A percentile compares a stretch with the other conserved stretches of the same genome.
phyloP scores from a whole-genome alignment of 2,797 vertebrate species.

The Crax fasciolata region DNA sequence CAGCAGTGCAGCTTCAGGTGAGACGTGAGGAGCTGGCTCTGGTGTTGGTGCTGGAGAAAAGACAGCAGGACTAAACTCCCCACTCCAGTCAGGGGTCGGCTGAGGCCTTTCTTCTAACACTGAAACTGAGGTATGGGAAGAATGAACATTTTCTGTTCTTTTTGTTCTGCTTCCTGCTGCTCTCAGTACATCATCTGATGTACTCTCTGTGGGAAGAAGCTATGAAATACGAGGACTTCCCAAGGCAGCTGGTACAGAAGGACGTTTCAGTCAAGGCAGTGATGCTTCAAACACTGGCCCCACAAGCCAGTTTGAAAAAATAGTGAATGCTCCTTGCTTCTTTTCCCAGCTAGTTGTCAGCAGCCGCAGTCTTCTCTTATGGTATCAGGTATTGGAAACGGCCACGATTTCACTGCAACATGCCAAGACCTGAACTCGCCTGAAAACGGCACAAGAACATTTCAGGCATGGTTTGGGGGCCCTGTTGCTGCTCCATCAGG shows the following conservation, averaged over 20 bases:
- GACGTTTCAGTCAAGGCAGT: neutral
- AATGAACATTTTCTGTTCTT: neutral
- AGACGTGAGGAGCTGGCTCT: neutral
- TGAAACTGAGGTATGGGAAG: neutral
- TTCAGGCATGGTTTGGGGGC: rapidly evolving
- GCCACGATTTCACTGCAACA: neutral
- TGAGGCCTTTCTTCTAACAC: neutral
- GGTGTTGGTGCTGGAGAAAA: neutral
- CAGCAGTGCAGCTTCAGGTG: neutral
- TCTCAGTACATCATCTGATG: neutral
- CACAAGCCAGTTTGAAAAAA: neutral
- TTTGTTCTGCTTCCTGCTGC: neutral
- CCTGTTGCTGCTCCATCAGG: rapidly evolving
- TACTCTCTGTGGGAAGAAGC: neutral
- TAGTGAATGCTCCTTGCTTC: neutral
- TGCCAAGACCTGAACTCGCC: neutral
- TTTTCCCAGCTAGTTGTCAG: neutral
- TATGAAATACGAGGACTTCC: neutral
- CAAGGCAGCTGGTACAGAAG: neutral
- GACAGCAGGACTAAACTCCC: neutral
- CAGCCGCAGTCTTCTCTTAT: neutral
- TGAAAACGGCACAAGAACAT: neutral
- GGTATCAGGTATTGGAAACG: neutral
- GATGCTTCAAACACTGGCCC: neutral
- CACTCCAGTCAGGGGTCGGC: neutral